Conservation (phyloP, 2,113 vertebrate genomes). For the Hiodon tergisus region DNA sequence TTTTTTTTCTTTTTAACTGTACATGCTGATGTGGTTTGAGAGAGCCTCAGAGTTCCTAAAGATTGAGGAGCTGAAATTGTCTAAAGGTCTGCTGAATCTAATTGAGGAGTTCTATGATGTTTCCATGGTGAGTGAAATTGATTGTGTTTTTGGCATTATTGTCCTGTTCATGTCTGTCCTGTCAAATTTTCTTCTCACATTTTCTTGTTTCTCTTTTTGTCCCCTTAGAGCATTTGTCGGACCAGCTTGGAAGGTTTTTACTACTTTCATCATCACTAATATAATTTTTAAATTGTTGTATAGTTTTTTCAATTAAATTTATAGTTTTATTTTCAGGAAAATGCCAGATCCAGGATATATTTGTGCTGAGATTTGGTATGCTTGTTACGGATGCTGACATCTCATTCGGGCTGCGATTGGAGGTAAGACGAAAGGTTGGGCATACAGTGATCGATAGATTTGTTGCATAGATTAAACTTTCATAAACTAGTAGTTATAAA, state of each 20-base stretch:
- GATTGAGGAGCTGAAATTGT: conserved; percentile 14
- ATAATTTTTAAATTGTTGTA: no score
- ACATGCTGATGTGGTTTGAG: conserved; percentile 76
- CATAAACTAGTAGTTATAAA: no score
- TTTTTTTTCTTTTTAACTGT: conserved; percentile 19
- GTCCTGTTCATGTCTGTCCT: background rate
- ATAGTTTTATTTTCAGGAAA: conserved; percentile 50
- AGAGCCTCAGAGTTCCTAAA: conserved; percentile 49
- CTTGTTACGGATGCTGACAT: conserved; percentile 57
- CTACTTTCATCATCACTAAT: background rate
- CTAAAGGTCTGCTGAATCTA: conserved; percentile 36
- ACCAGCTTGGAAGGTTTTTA: conserved; percentile 59
- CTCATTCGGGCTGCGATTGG: conserved; percentile 55
- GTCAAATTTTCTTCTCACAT: background rate
- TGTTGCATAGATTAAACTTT: no score
- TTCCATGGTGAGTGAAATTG: conserved; percentile 61
- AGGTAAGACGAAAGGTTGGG: conserved; percentile 60
- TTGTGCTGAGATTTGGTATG: conserved; percentile 67
- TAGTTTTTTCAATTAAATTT: background rate
- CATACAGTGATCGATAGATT: no score
- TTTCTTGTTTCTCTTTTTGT: conserved; percentile 1
- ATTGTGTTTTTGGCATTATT: background rate
- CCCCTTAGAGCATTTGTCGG: conserved; percentile 60
- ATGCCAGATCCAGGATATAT: conserved; percentile 62
- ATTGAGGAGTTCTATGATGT: conserved; percentile 67